Evolutionary conservation across 2,113 vertebrate species (phyloP).

Genomic region (Tichodroma muraria): DNA sequence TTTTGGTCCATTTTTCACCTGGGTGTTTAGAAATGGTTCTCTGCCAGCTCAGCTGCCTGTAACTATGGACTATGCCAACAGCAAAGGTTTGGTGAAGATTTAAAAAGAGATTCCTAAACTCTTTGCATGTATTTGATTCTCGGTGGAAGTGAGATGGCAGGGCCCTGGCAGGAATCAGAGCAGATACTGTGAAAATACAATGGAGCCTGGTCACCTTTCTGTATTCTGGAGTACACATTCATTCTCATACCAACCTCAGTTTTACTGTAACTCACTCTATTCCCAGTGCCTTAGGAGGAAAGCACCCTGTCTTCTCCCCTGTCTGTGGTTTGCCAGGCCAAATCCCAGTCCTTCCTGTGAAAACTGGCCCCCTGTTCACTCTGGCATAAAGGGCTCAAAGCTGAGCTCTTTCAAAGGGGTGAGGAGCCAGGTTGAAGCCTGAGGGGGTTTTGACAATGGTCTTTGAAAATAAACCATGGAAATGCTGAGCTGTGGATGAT

Average conservation of each 20-base stretch:
- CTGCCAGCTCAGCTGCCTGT: neutral
- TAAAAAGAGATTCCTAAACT: neutral
- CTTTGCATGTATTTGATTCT: neutral
- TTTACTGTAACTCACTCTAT: neutral
- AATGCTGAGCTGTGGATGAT: neutral
- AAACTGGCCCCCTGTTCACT: neutral
- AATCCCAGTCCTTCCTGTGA: neutral
- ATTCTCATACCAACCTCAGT: neutral
- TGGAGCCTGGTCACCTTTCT: neutral
- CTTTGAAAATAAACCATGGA: neutral
- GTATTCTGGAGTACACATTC: neutral
- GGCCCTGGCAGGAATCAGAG: neutral
- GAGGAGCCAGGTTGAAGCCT: neutral
- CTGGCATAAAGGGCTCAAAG: neutral
- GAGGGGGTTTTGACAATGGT: neutral
- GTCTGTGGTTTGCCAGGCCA: neutral
- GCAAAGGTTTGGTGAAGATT: neutral
- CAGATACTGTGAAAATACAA: neutral
- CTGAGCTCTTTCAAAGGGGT: neutral
- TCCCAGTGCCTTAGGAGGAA: neutral
- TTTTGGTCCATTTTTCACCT: accelerated
- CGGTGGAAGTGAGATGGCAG: neutral
- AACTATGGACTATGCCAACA: neutral
- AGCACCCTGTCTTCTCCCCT: neutral
- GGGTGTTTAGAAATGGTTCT: neutral